These are phyloP conservation scores for Clarias magur DNA, from an alignment of 2,113 vertebrate species.

Conservation along the genomic window DNA sequence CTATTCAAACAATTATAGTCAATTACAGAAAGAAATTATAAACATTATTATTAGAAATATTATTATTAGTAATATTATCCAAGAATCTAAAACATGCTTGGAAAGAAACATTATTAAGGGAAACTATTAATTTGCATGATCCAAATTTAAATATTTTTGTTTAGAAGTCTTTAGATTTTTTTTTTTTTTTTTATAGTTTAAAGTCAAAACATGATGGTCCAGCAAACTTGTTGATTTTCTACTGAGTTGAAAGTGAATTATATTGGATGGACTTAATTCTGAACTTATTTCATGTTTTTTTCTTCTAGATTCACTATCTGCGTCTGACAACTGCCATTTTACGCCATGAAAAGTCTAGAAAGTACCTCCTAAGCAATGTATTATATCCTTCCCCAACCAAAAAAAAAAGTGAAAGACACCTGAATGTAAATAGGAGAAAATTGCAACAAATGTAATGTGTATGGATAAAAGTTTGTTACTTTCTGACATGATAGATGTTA, in stretches of 20 bases:
- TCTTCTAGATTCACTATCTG: constrained; percentile 89
- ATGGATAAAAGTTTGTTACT: neutral
- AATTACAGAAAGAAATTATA: neutral
- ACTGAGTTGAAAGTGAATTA: neutral
- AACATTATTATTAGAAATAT: neutral
- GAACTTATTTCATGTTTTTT: neutral
- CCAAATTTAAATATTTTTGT: neutral
- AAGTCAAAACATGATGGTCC: neutral
- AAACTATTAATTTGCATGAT: neutral
- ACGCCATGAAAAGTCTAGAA: constrained; percentile 92
- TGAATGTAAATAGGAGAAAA: neutral
- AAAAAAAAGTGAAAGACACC: neutral
- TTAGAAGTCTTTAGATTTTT: neutral
- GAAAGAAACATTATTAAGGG: neutral
- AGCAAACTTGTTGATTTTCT: neutral
- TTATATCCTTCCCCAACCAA: constrained; percentile 84
- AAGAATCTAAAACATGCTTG: neutral
- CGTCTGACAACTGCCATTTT: constrained; percentile 90
- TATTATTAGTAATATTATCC: too few relatives aligned
- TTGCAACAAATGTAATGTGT: neutral
- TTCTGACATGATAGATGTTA: neutral
- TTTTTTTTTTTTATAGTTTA: neutral
- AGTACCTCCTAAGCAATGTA: constrained; percentile 91
- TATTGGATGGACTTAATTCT: neutral
- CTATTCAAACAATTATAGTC: neutral